These are phyloP conservation scores for Sebastes oblongus DNA, from an alignment of 2,797 vertebrate genomes.

Conservation along the genomic window DNA sequence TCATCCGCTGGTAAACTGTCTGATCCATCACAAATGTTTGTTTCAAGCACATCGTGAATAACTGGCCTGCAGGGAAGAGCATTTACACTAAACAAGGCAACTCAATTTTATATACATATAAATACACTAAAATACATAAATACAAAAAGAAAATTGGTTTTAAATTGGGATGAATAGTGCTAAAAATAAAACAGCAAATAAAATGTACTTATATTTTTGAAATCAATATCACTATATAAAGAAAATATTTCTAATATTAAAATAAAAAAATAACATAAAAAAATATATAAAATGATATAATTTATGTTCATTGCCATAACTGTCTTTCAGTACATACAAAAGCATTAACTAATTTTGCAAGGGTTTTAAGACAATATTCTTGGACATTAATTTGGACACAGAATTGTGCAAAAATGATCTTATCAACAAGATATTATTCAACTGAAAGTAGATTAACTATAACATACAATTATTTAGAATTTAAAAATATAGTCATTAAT, in stretches of 20 bases:
- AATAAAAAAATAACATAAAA: not conserved
- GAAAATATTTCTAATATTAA: not conserved
- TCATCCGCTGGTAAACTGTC: not conserved
- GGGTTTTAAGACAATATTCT: not conserved
- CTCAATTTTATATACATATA: not conserved
- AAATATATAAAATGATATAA: not conserved
- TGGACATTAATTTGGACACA: not conserved
- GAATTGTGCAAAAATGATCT: not conserved
- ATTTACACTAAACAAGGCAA: not conserved
- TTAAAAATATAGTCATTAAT: not conserved
- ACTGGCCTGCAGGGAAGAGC: not conserved
- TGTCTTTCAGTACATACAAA: not conserved
- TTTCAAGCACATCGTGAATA: not conserved
- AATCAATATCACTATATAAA: not conserved
- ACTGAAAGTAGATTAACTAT: not conserved
- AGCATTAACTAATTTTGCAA: not conserved
- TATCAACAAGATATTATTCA: not conserved
- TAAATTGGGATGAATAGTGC: not conserved
- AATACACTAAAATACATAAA: too few relatives aligned
- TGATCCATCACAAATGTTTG: not conserved
- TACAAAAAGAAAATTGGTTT: not conserved
- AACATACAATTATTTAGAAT: not conserved
- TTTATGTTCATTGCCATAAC: not conserved
- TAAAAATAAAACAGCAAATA: not conserved
- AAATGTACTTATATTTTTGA: not conserved